These are phyloP conservation scores for Melinaea menophilus DNA, from an alignment of 2,888 invertebrate genomes.

Conservation along the genomic window DNA sequence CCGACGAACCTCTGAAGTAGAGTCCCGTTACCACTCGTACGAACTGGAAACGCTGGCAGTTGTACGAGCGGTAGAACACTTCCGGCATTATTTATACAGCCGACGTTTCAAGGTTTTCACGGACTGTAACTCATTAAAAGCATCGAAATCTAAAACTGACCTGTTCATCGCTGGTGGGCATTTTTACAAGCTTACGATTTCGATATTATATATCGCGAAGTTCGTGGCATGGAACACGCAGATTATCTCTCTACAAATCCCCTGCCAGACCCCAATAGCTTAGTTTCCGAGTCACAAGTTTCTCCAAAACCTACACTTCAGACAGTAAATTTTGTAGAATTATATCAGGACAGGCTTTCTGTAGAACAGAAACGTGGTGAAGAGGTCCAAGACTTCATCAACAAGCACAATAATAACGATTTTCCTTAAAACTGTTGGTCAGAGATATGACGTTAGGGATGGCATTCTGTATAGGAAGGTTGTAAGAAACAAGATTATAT, in stretches of 20 bases:
- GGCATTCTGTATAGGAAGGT: constrained; percentile 25
- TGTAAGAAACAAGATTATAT: constrained; percentile 25
- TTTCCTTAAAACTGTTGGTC: constrained; percentile 18
- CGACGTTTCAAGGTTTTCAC: constrained; percentile 10
- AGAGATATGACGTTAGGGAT: constrained; percentile 36
- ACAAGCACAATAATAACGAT: constrained; percentile 16
- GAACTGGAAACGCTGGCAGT: constrained; percentile 35
- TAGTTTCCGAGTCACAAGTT: no score
- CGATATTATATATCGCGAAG: constrained; percentile 33
- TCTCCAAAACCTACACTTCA: no score
- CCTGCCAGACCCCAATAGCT: no score
- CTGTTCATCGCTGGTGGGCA: constrained; percentile 38
- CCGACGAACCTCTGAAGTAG: constrained; percentile 29
- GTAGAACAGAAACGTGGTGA: constrained; percentile 31
- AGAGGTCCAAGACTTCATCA: constrained; percentile 29
- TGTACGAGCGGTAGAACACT: constrained; percentile 24
- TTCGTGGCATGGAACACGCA: constrained; percentile 34
- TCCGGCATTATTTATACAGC: constrained; percentile 11
- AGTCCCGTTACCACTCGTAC: constrained; percentile 34
- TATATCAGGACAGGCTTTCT: constrained; percentile 32
- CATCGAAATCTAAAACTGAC: constrained; percentile 34
- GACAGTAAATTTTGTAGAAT: constrained; percentile 11
- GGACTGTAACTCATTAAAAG: constrained; percentile 10
- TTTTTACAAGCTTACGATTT: constrained; percentile 32
- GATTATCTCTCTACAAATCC: constrained; percentile 25